These are phyloP conservation scores for Neosilurus hyrtlii DNA, from an alignment of 2,797 vertebrate genomes.

Conservation along the genomic window DNA sequence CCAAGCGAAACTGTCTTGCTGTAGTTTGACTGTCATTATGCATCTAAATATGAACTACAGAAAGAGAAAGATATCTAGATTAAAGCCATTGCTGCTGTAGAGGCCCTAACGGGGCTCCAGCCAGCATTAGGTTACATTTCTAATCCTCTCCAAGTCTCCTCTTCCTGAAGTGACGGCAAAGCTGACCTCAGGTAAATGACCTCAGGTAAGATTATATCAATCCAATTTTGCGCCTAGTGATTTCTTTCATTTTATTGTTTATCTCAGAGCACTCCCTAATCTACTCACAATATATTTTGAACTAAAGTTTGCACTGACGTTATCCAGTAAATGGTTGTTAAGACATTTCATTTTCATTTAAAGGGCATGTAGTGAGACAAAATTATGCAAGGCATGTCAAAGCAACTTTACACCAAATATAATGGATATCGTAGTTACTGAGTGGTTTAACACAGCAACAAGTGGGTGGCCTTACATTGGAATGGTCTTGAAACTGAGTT, in stretches of 20 bases:
- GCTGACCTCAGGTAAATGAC: conserved; percentile 55
- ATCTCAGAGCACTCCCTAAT: neutral
- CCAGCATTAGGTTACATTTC: conserved; percentile 40
- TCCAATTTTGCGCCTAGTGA: conserved; percentile 51
- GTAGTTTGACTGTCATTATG: conserved; percentile 7
- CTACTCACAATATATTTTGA: neutral
- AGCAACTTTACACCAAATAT: neutral
- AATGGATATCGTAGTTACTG: neutral
- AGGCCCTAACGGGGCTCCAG: conserved; percentile 32
- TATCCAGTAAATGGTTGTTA: neutral
- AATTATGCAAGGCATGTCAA: neutral
- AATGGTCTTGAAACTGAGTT: conserved; percentile 11
- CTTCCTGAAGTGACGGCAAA: conserved; percentile 40
- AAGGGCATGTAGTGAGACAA: conserved; percentile 1
- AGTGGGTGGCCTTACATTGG: conserved; percentile 9
- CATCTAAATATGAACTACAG: conserved; percentile 14
- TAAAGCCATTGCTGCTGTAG: conserved; percentile 19
- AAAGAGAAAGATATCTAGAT: conserved; percentile 12
- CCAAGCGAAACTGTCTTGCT: conserved; percentile 7
- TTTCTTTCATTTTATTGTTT: conserved; percentile 18
- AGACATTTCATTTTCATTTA: neutral
- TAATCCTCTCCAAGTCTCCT: conserved; percentile 58
- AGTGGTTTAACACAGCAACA: neutral
- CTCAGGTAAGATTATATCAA: conserved; percentile 60
- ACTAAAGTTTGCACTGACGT: neutral